Evolutionary conservation across 2,113 vertebrate species (phyloP), one percentile per base, ranked within the genome.

Genomic region (Pseudopodoces humilis): DNA sequence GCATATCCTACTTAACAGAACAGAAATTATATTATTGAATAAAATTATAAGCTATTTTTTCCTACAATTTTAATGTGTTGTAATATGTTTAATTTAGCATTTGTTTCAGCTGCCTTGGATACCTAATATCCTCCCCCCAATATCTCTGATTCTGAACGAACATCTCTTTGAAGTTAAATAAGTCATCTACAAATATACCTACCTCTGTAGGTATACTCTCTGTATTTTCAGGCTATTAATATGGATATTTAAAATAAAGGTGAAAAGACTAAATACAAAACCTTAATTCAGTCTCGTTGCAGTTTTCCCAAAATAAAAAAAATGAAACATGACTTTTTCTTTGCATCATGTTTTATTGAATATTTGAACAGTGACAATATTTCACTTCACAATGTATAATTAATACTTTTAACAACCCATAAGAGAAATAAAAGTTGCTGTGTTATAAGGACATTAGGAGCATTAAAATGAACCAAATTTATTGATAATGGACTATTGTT

Each of bases 61-160:
- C 9, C 27, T 33, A 43, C 6, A 44, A 18, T 52, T 60, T 68
- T 11, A 44, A 52, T 49, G 6, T 37, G 41, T 14, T 70, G 2
- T 46, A 31, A 44, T 56, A 25, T 33, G 12, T 59, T 88, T 70
- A 6, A 46, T 90, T 75, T 44, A 49, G 19, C 8, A 41, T 41
- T 90, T 58, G 1, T 75, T 93, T 87, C 47, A 39, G 8, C 21
- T 88, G 6, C 10, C 27, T 55, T 71, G 35, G 23, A 47, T 47
- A 47, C 9, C 53, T 67, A 39, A 64, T 31, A 7, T 0, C 1
- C 2, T 19, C 23, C 8, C 8, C 15, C 9, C 13, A 25, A 27
- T 63, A 71, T 59, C 52, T 75, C 47, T 79, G 39, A 75, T 62
- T 18, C 14, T 7, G 3, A 65, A 52, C 6, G 35, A 71, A 72